Conservation (phyloP, 2,888 invertebrate genomes). For the Scaptomyza parva region DNA sequence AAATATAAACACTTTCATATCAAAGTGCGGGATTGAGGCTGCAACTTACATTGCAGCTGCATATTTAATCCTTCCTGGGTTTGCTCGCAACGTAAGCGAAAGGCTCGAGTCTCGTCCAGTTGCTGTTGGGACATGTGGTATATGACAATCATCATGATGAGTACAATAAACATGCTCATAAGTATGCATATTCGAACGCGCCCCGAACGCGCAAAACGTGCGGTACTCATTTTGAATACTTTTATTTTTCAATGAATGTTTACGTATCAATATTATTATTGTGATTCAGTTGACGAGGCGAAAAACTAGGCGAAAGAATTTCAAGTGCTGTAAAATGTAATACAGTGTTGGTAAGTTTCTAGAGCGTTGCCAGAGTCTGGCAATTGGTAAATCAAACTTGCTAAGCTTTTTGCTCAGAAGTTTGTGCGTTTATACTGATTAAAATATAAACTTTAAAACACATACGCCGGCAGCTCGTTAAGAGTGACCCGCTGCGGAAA, state of each 20-base stretch:
- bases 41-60: conserved; percentile 86
- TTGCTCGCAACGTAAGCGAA: conserved; percentile 86
- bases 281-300: conserved; percentile 24
- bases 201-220: conserved; percentile 86
- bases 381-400: conserved; percentile 23
- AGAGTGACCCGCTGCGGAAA: conserved; percentile 24
- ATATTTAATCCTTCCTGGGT: conserved; percentile 87
- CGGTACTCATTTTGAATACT: conserved; percentile 81
- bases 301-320: conserved; percentile 44
- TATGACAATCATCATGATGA: conserved; percentile 86
- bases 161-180: conserved; percentile 86
- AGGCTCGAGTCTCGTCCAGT: conserved; percentile 86
- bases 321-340: conserved; percentile 49
- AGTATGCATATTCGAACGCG: conserved; percentile 87
- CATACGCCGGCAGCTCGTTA: conserved; percentile 47
- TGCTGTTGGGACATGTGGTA: conserved; percentile 87
- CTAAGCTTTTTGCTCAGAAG: conserved; percentile 39
- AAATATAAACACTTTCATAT: not conserved
- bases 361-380: conserved; percentile 1
- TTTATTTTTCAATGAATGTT: not conserved
- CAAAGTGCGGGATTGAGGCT: not conserved
- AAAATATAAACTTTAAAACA: conserved; percentile 23
- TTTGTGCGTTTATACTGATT: conserved; percentile 19
- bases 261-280: conserved; percentile 29
- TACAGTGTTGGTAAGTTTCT: conserved; percentile 23